Percentiles rank a stretch among this genome's conserved stretches.
Evolutionary conservation across 2,888 invertebrate genomes (phyloP).

Genomic region (Campaea margaritaria): DNA sequence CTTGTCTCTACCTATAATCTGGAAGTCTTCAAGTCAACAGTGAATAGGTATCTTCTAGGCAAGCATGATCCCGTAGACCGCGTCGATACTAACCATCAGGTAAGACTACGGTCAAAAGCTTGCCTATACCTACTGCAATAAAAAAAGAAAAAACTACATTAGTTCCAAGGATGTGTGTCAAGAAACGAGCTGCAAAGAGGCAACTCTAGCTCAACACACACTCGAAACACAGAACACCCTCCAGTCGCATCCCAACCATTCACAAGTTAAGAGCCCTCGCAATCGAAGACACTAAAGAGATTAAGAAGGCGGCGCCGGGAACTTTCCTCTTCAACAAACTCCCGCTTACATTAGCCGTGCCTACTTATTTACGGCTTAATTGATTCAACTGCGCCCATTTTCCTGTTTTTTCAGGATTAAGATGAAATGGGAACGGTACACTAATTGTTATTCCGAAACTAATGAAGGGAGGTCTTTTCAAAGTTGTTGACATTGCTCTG

Average conservation of each 20-base stretch:
- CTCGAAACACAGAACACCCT: constrained; percentile 21
- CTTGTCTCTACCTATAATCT: too few relatives aligned
- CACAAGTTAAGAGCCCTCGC: constrained; percentile 20
- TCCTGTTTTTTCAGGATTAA: constrained; percentile 18
- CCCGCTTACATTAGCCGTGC: constrained; percentile 33
- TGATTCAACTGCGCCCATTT: constrained; percentile 31
- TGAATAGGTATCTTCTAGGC: too few relatives aligned
- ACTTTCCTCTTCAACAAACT: constrained; percentile 34
- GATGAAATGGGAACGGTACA: constrained; percentile 8
- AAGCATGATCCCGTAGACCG: too few relatives aligned
- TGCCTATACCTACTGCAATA: too few relatives aligned
- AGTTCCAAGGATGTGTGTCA: too few relatives aligned
- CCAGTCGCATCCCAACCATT: constrained; percentile 4
- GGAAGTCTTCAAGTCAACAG: too few relatives aligned
- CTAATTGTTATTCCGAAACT: constrained; percentile 13
- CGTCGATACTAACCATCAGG: too few relatives aligned
- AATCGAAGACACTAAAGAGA: constrained; percentile 31
- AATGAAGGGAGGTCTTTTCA: too few relatives aligned
- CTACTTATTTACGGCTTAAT: constrained; percentile 38
- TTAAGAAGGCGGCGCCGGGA: constrained; percentile 25
- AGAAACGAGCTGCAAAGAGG: too few relatives aligned
- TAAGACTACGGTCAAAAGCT: too few relatives aligned
- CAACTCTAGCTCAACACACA: constrained; percentile 1
- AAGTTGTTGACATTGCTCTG: too few relatives aligned
- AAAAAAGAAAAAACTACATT: too few relatives aligned